Evolutionary conservation across 2,797 vertebrate genomes (phyloP).

Genomic region (Rhynchonycteris naso): DNA sequence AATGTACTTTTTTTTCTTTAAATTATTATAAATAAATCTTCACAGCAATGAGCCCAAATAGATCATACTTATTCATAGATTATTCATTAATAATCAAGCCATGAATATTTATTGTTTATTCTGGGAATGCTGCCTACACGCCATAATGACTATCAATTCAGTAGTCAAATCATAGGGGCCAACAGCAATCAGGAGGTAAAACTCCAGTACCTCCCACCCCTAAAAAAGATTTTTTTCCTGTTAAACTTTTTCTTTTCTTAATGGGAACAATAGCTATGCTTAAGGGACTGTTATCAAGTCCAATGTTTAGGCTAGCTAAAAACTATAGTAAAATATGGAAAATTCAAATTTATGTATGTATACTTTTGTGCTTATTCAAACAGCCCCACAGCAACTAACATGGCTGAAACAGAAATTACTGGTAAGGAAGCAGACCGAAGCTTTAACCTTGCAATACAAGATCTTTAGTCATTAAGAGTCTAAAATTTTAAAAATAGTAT

Average conservation of each 20-base stretch:
- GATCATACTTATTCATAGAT: slow-evolving; percentile 70
- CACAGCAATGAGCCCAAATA: slow-evolving; percentile 72
- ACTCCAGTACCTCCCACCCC: not conserved
- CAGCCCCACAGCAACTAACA: slow-evolving; percentile 1
- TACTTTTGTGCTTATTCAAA: slow-evolving; percentile 48
- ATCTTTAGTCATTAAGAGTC: slow-evolving; percentile 22
- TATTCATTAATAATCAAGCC: slow-evolving; percentile 77
- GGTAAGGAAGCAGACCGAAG: slow-evolving; percentile 14
- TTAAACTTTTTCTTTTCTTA: slow-evolving; percentile 58
- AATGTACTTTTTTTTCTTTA: slow-evolving; percentile 51
- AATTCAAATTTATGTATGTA: not conserved
- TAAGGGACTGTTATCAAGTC: slow-evolving; percentile 40
- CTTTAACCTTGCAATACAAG: slow-evolving; percentile 48
- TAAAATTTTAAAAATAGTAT: slow-evolving; percentile 14
- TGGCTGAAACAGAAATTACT: slow-evolving; percentile 3
- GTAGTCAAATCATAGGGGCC: slow-evolving; percentile 65
- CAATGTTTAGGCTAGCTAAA: slow-evolving; percentile 11
- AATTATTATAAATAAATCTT: slow-evolving; percentile 76
- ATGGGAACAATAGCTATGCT: slow-evolving; percentile 6
- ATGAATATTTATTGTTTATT: slow-evolving; percentile 79
- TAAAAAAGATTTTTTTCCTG: not conserved
- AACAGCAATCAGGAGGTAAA: slow-evolving; percentile 66
- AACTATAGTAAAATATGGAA: not conserved
- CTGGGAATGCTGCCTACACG: slow-evolving; percentile 67
- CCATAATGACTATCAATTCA: slow-evolving; percentile 68